These are phyloP conservation scores for Colletes gigas DNA, from an alignment of 1,140 invertebrate genomes.

Conservation along the genomic window DNA sequence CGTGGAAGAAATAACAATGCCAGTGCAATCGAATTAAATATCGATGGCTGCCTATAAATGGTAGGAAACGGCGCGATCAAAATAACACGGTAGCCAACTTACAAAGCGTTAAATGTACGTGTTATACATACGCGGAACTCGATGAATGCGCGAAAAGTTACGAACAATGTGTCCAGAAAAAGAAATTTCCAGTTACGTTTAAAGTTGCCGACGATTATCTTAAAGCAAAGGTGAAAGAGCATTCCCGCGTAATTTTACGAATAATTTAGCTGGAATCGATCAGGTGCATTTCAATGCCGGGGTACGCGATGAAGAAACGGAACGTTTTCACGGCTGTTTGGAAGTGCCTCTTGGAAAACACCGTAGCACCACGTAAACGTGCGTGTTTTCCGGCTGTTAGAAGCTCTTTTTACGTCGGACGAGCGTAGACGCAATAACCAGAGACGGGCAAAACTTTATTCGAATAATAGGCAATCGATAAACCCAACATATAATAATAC, in stretches of 20 bases:
- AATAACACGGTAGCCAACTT: constrained; percentile 42
- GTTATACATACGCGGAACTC: constrained; percentile 24
- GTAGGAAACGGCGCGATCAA: constrained; percentile 17
- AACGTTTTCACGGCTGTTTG: constrained; percentile 5
- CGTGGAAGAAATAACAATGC: background rate
- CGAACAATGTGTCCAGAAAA: constrained; percentile 16
- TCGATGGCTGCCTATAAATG: constrained; percentile 56
- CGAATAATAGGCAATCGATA: no score
- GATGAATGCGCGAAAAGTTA: constrained; percentile 19
- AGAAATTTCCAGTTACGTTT: background rate
- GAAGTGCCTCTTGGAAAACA: constrained; percentile 24
- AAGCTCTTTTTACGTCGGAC: constrained; percentile 29
- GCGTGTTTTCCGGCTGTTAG: constrained; percentile 44
- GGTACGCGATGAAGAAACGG: constrained; percentile 6
- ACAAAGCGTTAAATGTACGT: constrained; percentile 20
- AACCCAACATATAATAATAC: no score
- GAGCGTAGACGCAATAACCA: background rate
- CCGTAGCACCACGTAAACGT: constrained; percentile 9
- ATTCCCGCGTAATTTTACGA: background rate
- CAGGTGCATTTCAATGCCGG: background rate
- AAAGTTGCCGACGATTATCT: background rate
- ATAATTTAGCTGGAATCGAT: constrained; percentile 8
- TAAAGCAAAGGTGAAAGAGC: background rate
- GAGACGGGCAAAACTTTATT: no score
- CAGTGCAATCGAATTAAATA: constrained; percentile 55